Conservation (phyloP, 2,888 invertebrate genomes). For the Xestoiulus laeticollis region DNA sequence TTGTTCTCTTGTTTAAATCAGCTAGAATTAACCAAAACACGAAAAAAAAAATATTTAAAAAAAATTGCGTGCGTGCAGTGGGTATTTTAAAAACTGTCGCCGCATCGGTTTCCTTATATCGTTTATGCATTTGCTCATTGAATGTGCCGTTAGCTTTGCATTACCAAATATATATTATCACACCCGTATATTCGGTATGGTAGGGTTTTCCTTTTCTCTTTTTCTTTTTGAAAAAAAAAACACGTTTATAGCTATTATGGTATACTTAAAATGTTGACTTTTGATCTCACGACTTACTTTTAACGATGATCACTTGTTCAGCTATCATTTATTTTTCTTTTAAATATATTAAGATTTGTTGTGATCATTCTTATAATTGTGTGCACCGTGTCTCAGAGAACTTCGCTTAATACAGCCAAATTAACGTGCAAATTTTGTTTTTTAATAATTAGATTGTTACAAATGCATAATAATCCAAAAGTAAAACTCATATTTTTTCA, state of each 20-base stretch:
- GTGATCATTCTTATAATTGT: background rate
- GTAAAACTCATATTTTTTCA: background rate
- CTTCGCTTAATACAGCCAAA: background rate
- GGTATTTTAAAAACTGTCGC: constrained; percentile 16
- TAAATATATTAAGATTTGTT: constrained; percentile 31
- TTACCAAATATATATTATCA: constrained; percentile 31
- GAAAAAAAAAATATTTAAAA: background rate
- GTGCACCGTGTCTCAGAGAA: background rate
- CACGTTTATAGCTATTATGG: background rate
- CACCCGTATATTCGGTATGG: background rate
- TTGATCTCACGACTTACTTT: constrained; percentile 30
- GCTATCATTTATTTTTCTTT: background rate
- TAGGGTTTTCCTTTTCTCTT: background rate
- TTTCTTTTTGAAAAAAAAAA: background rate
- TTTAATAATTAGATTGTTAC: background rate
- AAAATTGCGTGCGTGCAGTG: background rate
- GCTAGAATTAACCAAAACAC: constrained; percentile 36
- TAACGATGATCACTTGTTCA: constrained; percentile 19
- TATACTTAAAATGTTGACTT: constrained; percentile 35
- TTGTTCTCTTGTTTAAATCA: constrained; percentile 1
- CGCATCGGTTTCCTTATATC: background rate
- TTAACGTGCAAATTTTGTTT: constrained; percentile 8
- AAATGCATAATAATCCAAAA: constrained; percentile 29
- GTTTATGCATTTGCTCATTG: constrained; percentile 23
- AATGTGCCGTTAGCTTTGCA: constrained; percentile 34